phyloP scores from a whole-genome alignment of 1,140 invertebrate species.

The Euwallacea similis region DNA sequence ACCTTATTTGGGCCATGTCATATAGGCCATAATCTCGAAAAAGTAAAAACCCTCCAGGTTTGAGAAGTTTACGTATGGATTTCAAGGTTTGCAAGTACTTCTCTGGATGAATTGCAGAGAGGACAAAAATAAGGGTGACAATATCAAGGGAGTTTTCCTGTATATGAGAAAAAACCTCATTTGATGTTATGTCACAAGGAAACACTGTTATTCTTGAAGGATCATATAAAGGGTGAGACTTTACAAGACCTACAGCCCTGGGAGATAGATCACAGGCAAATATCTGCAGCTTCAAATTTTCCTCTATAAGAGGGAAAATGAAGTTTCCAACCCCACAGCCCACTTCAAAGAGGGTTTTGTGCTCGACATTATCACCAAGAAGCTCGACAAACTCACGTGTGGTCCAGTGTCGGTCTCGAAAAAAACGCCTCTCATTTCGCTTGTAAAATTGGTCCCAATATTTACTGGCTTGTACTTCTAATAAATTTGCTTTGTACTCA shows the following conservation, averaged over 20 bases:
- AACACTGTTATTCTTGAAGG: constrained; percentile 72
- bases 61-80: constrained; percentile 72
- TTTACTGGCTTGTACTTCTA: constrained; percentile 86
- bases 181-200: constrained; percentile 68
- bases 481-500: constrained; percentile 75
- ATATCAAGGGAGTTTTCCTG: constrained; percentile 70
- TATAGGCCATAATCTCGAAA: constrained; percentile 98
- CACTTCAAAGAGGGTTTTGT: constrained; percentile 72
- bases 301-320: constrained; percentile 88
- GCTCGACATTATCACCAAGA: constrained; percentile 51
- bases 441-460: constrained; percentile 99
- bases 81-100: constrained; percentile 73
- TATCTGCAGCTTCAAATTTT: constrained; percentile 72
- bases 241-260: constrained; percentile 86
- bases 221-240: constrained; percentile 68
- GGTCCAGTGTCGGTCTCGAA: constrained; percentile 98
- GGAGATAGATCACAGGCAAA: constrained; percentile 95
- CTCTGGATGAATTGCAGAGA: constrained; percentile 89
- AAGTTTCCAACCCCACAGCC: constrained; percentile 98
- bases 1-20: constrained; percentile 95
- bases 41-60: constrained; percentile 80
- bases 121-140: constrained; percentile 92
- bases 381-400: constrained; percentile 91
- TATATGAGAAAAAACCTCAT: constrained; percentile 63
- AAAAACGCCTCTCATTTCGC: constrained; percentile 87